Evolutionary conservation across 1,140 invertebrate genomes (phyloP).

Genomic region (Euura saliciscinereae): DNA sequence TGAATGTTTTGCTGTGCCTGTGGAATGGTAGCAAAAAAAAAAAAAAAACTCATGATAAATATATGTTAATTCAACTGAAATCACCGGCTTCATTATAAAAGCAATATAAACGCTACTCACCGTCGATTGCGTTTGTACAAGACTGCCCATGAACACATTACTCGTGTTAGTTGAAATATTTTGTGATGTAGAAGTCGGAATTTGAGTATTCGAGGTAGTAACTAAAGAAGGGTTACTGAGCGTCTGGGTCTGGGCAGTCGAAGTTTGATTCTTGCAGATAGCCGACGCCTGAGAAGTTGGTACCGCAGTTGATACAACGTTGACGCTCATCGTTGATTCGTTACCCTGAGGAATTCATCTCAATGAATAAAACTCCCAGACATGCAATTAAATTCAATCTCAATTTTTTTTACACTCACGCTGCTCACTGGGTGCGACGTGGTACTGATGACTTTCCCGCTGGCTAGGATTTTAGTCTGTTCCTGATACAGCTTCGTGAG

Average conservation of each 20-base stretch:
- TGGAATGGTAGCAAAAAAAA: conserved; percentile 20
- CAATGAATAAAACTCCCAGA: not conserved
- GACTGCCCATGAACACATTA: conserved; percentile 41
- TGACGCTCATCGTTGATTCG: conserved; percentile 41
- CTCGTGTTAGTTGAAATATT: conserved; percentile 34
- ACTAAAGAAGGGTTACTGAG: conserved; percentile 34
- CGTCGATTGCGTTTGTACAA: conserved; percentile 24
- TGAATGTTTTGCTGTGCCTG: conserved; percentile 43
- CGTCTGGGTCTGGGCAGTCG: conserved; percentile 53
- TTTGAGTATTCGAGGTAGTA: conserved; percentile 39
- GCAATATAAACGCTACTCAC: conserved; percentile 29
- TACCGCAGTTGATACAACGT: conserved; percentile 39
- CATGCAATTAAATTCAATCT: not conserved
- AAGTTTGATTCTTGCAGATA: conserved; percentile 51
- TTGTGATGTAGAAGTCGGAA: conserved; percentile 39
- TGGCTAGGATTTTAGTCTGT: conserved; percentile 62
- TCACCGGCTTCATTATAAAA: not conserved
- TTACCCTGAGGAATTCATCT: conserved; percentile 34
- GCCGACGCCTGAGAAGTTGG: conserved; percentile 42
- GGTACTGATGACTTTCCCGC: conserved; percentile 60
- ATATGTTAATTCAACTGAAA: conserved; percentile 11
- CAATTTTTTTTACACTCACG: conserved; percentile 35
- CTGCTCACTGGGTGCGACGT: conserved; percentile 42
- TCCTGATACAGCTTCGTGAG: conserved; percentile 61
- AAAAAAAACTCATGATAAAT: not conserved